Evolutionary conservation across 2,888 invertebrate genomes (phyloP), one percentile per base, ranked within the genome.

Genomic region (Philhelius pedissequus): DNA sequence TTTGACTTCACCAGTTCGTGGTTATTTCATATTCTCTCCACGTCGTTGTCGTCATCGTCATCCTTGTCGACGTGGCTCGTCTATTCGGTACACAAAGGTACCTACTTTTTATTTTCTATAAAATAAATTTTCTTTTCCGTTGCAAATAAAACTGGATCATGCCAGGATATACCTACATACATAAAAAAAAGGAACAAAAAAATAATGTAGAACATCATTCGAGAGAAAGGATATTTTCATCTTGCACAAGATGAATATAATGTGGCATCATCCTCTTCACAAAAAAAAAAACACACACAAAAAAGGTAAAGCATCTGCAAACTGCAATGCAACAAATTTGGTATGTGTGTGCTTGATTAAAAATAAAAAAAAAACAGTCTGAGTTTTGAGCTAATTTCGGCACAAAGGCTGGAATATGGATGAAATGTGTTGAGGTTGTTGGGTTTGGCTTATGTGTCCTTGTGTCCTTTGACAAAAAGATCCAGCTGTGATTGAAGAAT

Each of bases 261-360:
- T 70, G 22, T 58, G 70, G 11, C 40, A 43, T 62, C 30, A n/a
- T 62, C 18, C 43, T 54, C 54, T 9, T 48, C 22, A 48, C 48
- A 25, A 48, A 48, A n/a, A n/a, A n/a, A n/a, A n/a, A n/a, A n/a
- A n/a, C n/a, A 71, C 40, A 56, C 11, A 50, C 11, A 25, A 27
- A n/a, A 77, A 73, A 50, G 32, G 56, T 7, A 35, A 22, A 56
- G 64, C 84, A 84, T 75, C 84, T 84, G 84, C 84, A 84, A 52
- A 80, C 84, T 84, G 84, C 84, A 84, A 52, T 84, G 84, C 84
- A 80, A 80, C 80, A 71, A 75, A 75, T 52, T 66, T 50, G 70
- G 32, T 48, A 15, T 22, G 20, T 22, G 20, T 70, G 58, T 58
- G 38, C 52, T 52, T 66, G 35, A 52, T 71, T 71, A 15, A 6